Base-by-base conservation (phyloP, 1,140 invertebrate species). In the Caenorhabditis inopinata region DNA sequence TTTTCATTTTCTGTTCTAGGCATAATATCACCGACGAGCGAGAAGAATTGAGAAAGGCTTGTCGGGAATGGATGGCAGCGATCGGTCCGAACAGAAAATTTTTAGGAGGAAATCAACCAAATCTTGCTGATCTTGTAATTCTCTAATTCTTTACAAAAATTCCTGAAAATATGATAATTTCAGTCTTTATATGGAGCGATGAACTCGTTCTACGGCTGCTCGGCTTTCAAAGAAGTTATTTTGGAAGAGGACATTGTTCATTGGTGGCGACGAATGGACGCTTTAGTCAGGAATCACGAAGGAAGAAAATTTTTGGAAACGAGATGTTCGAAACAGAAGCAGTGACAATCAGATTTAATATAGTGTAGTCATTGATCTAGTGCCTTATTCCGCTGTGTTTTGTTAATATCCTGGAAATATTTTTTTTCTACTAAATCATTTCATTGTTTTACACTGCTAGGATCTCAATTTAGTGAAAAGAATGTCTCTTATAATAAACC, bases 161-260 rank as follows among this genome's bases (percentile, higher is more conserved):
- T 23, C 18, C 1, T 47, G 16, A 53, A 78, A 81, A 75, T 18
- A 2, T 83, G 32, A 80, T n/a, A 47, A 7, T 81, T 84, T 79
- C 46, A 91, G 91, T 92, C 95, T 6, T 93, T 98, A 0, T 99
- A 94, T 89, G 97, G 96, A 14, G 92, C 96, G 12, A 90, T 99
- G 2, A 94, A 92, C 84, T 96, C 96, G 85, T 97, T 98, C 87
- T 95, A 97, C 90, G 96, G 96, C 0, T 98, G 95, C 87, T 85
- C 91, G 68, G 95, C 96, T 4, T 98, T 98, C 88, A 89, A 93
- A 85, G 96, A 98, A 88, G 90, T 94, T n/a, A 77, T 75, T 49
- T 14, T 68, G 16, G 78, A 78, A 18, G 81, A 53, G 6, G 32
- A 42, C 9, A 75, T 75, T 25, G 38, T 12, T 7, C 62, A 79